These are phyloP conservation scores for Panthera tigris DNA, from an alignment of 2,113 vertebrate genomes.

Conservation along the genomic window DNA sequence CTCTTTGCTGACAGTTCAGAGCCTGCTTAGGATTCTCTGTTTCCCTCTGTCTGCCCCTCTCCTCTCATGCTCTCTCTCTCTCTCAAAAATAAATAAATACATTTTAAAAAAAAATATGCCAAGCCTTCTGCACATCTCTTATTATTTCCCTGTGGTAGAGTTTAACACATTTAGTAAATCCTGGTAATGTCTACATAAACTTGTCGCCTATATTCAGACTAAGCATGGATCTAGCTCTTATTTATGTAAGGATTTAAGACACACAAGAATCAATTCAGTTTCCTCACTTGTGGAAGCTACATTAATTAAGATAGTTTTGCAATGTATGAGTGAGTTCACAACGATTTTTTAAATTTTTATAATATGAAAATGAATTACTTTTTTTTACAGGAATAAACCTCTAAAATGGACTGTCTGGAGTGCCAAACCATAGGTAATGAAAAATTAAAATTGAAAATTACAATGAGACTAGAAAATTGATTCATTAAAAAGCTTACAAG, in stretches of 20 bases:
- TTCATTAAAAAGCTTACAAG: conserved; percentile 45
- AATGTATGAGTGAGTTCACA: conserved; percentile 13
- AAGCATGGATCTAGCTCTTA: not conserved
- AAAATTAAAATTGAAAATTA: conserved; percentile 50
- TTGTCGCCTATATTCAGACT: not conserved
- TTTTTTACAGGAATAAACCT: conserved; percentile 35
- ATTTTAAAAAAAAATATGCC: no score
- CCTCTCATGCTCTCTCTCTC: not conserved
- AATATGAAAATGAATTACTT: conserved; percentile 43
- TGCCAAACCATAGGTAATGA: conserved; percentile 58
- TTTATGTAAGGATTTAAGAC: conserved; percentile 31
- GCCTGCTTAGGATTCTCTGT: not conserved
- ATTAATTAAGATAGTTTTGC: conserved; percentile 47
- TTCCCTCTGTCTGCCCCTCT: not conserved
- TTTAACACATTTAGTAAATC: not conserved
- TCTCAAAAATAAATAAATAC: not conserved
- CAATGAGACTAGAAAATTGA: conserved; percentile 51
- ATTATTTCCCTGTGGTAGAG: not conserved
- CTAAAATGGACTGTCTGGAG: not conserved
- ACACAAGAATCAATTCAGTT: conserved; percentile 17
- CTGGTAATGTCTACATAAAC: not conserved
- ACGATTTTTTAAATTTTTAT: conserved; percentile 51
- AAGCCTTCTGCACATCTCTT: not conserved
- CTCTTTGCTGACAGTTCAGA: not conserved
- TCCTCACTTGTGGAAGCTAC: not conserved